These are phyloP conservation scores for Aplidium turbinatum DNA, from an alignment of 23 tunicate species.

Conservation along the genomic window DNA sequence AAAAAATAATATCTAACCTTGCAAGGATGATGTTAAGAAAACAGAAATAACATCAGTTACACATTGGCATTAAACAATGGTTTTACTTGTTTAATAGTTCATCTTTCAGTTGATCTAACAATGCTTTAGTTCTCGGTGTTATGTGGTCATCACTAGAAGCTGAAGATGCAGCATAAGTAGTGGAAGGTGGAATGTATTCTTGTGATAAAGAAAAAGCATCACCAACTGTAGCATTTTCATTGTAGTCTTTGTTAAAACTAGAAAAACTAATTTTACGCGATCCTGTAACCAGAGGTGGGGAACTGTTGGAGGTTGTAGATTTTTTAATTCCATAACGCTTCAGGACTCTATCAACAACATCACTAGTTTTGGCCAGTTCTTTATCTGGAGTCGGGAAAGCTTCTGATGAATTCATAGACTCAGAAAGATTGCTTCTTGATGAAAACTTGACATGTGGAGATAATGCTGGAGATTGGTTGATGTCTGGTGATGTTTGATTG, in stretches of 20 bases:
- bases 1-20: too few species aligned
- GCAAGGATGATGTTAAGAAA: too few species aligned
- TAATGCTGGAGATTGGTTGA: not conserved
- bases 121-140: constrained; percentile 69
- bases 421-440: not conserved
- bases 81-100: too few species aligned
- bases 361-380: constrained; percentile 48
- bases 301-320: not conserved
- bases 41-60: too few species aligned
- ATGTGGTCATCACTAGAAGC: constrained; percentile 43
- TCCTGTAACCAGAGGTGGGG: not conserved
- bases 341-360: constrained; percentile 80
- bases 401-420: too few species aligned
- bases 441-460: too few species aligned
- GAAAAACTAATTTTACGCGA: not conserved
- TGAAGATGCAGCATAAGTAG: constrained; percentile 4
- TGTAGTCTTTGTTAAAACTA: not conserved
- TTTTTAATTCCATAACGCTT: constrained; percentile 79
- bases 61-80: too few species aligned
- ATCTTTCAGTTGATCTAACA: constrained; percentile 75
- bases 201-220: not conserved
- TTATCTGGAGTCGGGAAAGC: not conserved
- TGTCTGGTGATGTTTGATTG: not conserved
- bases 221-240: not conserved
- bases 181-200: not conserved